phyloP scores from a whole-genome alignment of 2,113 vertebrate species.

The Tragelaphus scriptus region DNA sequence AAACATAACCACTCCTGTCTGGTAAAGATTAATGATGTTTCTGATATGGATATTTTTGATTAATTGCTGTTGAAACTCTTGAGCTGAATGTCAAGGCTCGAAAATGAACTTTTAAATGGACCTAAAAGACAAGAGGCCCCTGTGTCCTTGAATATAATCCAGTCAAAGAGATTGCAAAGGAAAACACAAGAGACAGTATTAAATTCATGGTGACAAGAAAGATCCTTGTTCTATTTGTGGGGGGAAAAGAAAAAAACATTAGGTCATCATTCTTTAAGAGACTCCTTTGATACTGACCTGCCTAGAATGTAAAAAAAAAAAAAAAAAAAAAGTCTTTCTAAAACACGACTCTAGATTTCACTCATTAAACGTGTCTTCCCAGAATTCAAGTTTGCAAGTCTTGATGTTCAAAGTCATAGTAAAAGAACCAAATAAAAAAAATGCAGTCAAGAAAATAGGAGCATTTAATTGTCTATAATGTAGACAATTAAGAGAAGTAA shows the following conservation, averaged over 20 bases:
- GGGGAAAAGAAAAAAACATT: conserved; percentile 17
- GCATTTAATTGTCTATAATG: not conserved
- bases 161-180: conserved; percentile 31
- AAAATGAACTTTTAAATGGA: conserved; percentile 68
- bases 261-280: conserved; percentile 30
- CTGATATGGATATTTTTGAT: conserved; percentile 52
- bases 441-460: not conserved
- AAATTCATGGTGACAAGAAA: conserved; percentile 58
- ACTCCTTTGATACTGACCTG: conserved; percentile 21
- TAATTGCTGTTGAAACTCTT: conserved; percentile 71
- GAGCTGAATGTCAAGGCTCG: conserved; percentile 65
- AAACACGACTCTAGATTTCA: not conserved
- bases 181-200: conserved; percentile 34
- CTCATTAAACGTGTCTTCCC: not conserved
- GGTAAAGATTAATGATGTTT: conserved; percentile 68
- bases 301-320: not conserved
- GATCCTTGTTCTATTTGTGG: conserved; percentile 50
- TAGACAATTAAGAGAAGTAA: not conserved
- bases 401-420: not conserved
- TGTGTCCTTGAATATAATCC: conserved; percentile 47
- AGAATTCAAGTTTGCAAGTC: not conserved
- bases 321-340: not conserved
- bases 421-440: not conserved
- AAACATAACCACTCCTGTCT: conserved; percentile 63
- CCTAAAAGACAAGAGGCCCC: conserved; percentile 52